phyloP scores from a whole-genome alignment of 2,888 invertebrate species.

The Ochropacha duplaris region DNA sequence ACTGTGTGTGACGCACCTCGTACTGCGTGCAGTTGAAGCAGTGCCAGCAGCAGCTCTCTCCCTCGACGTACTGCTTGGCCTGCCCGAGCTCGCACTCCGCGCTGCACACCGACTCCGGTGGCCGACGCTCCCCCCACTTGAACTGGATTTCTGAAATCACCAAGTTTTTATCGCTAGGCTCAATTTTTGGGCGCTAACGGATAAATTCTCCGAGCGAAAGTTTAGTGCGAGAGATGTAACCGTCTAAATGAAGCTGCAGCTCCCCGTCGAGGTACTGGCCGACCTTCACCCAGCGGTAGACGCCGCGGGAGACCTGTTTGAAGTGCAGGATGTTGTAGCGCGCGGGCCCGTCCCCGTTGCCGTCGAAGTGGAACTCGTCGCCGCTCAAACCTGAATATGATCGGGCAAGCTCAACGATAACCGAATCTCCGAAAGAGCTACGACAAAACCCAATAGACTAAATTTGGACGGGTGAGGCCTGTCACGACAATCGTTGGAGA shows the following conservation, averaged over 20 bases:
- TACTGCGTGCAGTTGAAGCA: slow-evolving; percentile 85
- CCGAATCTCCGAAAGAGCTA: no score
- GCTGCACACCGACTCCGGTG: slow-evolving; percentile 95
- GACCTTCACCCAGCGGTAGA: slow-evolving; percentile 92
- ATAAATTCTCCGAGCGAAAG: neutral
- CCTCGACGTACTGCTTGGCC: slow-evolving; percentile 95
- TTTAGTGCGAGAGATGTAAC: slow-evolving; percentile 59
- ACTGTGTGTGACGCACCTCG: slow-evolving; percentile 33
- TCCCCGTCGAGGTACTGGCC: slow-evolving; percentile 93
- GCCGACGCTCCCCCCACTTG: slow-evolving; percentile 88
- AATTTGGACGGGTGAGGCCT: no score
- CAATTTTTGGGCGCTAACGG: no score
- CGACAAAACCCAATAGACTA: no score
- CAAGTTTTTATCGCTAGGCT: neutral
- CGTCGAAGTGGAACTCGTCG: slow-evolving; percentile 94
- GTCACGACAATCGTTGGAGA: no score
- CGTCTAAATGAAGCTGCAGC: slow-evolving; percentile 89
- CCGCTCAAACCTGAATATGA: slow-evolving; percentile 90
- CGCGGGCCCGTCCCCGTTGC: slow-evolving; percentile 95
- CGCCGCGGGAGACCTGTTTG: slow-evolving; percentile 88
- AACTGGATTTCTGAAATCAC: slow-evolving; percentile 88
- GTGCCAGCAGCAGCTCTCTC: slow-evolving; percentile 97
- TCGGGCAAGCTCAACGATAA: neutral
- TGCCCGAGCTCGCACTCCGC: slow-evolving; percentile 94
- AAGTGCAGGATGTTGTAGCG: slow-evolving; percentile 98